Evolutionary conservation across 2,113 vertebrate genomes (phyloP).

Genomic region (Pampusana beccarii): DNA sequence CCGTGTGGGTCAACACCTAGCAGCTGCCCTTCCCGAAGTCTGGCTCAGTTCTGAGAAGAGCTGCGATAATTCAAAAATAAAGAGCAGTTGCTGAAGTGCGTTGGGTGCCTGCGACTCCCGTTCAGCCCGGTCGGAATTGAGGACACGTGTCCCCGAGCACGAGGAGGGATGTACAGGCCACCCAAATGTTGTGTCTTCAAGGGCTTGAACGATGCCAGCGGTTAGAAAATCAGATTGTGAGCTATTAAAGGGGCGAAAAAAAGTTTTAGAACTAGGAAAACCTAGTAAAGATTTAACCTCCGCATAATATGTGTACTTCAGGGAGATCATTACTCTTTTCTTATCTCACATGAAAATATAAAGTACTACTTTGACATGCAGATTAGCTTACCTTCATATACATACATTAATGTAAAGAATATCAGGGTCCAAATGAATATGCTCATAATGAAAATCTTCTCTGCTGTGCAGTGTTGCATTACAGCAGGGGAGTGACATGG

Average conservation of each 20-base stretch:
- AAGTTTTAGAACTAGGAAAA: background rate
- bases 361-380: background rate
- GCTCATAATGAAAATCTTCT: background rate
- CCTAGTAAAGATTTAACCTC: background rate
- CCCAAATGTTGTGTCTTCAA: background rate
- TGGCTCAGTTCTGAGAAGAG: background rate
- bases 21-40: background rate
- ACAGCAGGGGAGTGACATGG: background rate
- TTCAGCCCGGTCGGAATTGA: background rate
- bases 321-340: background rate
- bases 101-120: background rate
- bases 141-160: background rate
- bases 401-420: background rate
- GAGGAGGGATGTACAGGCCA: background rate
- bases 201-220: background rate
- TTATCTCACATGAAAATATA: background rate
- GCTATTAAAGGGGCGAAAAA: background rate
- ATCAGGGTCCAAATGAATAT: background rate
- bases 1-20: background rate
- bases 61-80: background rate
- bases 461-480: background rate
- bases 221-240: background rate
- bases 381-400: background rate
- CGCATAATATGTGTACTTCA: accelerated
- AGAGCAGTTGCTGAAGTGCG: background rate